Conservation (phyloP, 2,888 invertebrate genomes). For the Synanthedon vespiformis region DNA sequence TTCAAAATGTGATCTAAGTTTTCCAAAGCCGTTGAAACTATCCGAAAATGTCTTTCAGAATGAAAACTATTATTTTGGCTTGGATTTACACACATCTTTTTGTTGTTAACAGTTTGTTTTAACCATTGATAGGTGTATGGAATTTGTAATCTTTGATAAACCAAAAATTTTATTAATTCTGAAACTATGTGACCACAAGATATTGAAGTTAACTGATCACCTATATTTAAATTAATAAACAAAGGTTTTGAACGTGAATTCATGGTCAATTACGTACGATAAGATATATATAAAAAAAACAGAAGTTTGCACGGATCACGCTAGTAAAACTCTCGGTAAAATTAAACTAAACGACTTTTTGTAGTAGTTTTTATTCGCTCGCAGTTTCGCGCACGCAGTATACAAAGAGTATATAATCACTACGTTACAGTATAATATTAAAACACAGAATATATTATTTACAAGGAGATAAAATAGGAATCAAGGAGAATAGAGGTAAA, state of each 20-base stretch:
- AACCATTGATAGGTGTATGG: conserved; percentile 64
- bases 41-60: conserved; percentile 51
- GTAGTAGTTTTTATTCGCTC: too few relatives aligned
- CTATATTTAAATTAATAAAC: conserved; percentile 47
- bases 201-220: conserved; percentile 65
- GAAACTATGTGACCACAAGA: conserved; percentile 69
- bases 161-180: conserved; percentile 68
- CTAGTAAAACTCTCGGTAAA: too few relatives aligned
- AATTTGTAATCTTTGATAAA: conserved; percentile 69
- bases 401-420: too few relatives aligned
- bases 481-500: too few relatives aligned
- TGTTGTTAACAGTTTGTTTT: conserved; percentile 52
- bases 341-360: too few relatives aligned
- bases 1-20: conserved; percentile 57
- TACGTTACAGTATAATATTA: too few relatives aligned
- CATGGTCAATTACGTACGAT: not conserved
- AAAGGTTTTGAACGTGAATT: not conserved
- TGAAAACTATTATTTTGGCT: conserved; percentile 39
- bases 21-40: conserved; percentile 48
- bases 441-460: too few relatives aligned
- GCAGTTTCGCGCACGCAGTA: too few relatives aligned
- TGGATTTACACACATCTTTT: conserved; percentile 26
- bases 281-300: too few relatives aligned
- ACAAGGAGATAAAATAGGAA: too few relatives aligned
- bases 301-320: too few relatives aligned